Base-by-base conservation (phyloP, 2,797 vertebrate species). In the Bufotes viridis region DNA sequence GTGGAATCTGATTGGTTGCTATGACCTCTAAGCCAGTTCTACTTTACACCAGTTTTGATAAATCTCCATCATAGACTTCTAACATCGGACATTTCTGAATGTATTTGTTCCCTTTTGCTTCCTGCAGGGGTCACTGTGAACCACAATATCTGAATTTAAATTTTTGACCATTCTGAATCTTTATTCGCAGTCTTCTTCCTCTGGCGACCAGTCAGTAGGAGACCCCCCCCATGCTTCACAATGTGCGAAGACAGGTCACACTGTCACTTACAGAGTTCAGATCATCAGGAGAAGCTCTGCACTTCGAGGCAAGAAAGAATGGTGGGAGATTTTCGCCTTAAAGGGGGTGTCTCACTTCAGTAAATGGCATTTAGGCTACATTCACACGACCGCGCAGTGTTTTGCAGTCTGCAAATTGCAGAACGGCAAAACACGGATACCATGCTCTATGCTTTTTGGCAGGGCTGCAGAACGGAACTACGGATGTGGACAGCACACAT, bases 91-190 rank as follows among this genome's bases (percentile, higher is more conserved):
- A 49, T 14, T 49, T 20, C 14, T 76, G 13, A 12, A 7, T 29
- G 7, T 15, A 8, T 79, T 5, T 49, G 12, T 81, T 81, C 12
- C 22, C 1, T 22, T 53, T 24, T 53, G 2, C 42, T 34, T 11
- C 81, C 83, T 76, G 83, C 22, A 85, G 72, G 57, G 61, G 83
- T 51, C 83, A 76, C 57, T 85, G 49, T 61, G 2, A 55, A 14
- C 49, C 51, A 55, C 75, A 53, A 7, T 6, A 4, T 12, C 7
- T 75, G 1, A 51, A n/a, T 51, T 42, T 5, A 51, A 15, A 49
- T 74, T 34, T 34, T 5, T 22, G 34, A 75, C 72, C 17, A 29
- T 34, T 13, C 26, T 49, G 42, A 42, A 42, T 42, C 42, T 42
- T 42, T 42, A 42, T 42, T 42, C 42, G 5, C 42, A 42, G 42